Evolutionary conservation across 1,140 invertebrate species (phyloP).

Genomic region (Cyclargus thomasi): DNA sequence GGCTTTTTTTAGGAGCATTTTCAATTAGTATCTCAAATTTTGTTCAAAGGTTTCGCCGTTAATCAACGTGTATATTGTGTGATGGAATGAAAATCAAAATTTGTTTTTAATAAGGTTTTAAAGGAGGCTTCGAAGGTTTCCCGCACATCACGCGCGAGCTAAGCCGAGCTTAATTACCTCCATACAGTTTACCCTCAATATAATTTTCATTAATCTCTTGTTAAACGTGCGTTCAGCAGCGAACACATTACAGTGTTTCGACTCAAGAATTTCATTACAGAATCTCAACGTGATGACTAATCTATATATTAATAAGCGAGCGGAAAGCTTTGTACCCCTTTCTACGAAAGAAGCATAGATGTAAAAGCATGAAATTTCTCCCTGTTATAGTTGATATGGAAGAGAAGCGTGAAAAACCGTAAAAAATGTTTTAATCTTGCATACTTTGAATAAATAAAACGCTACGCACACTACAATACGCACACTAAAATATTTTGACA

Average conservation of each 20-base stretch:
- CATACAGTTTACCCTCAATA: background rate
- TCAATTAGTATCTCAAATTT: background rate
- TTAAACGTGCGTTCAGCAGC: background rate
- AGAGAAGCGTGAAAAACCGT: no score
- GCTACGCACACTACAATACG: no score
- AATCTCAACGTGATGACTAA: background rate
- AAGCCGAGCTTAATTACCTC: background rate
- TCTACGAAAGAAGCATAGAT: no score
- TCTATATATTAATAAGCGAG: no score
- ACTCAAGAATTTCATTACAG: background rate
- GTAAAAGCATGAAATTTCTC: no score
- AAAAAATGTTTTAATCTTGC: no score
- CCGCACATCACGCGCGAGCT: background rate
- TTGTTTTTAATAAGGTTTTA: background rate
- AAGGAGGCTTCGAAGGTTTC: background rate
- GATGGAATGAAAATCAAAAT: background rate
- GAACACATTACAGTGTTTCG: background rate
- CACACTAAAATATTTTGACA: no score
- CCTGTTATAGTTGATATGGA: no score
- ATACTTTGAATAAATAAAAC: no score
- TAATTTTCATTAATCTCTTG: background rate
- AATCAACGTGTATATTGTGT: background rate
- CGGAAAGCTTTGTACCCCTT: no score
- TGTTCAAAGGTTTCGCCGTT: background rate
- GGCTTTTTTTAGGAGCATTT: background rate